These are phyloP conservation scores for Cryptotermes secundus DNA, from an alignment of 1,140 invertebrate genomes.

Conservation along the genomic window DNA sequence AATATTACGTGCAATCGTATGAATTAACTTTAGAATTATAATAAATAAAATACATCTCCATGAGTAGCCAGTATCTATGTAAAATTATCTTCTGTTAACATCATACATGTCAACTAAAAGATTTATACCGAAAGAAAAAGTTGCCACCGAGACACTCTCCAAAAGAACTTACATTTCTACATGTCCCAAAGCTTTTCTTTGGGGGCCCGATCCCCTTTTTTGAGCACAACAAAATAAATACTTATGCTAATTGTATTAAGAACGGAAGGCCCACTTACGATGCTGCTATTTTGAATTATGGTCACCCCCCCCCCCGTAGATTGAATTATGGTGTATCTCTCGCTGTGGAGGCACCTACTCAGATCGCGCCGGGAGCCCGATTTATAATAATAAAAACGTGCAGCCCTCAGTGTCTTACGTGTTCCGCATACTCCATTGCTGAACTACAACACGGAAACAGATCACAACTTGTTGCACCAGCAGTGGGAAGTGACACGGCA, in stretches of 20 bases:
- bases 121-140: background rate
- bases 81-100: background rate
- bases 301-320: background rate
- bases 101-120: background rate
- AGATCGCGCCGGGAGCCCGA: background rate
- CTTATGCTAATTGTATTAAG: background rate
- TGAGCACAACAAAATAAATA: background rate
- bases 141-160: background rate
- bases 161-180: background rate
- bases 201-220: background rate
- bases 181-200: background rate
- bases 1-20: background rate
- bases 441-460: no score
- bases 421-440: no score
- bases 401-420: no score
- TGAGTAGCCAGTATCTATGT: background rate
- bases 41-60: background rate
- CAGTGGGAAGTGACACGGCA: no score
- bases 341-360: background rate
- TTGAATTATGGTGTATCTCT: background rate
- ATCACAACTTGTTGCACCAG: no score
- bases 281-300: background rate
- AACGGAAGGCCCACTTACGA: background rate
- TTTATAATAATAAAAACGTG: background rate
- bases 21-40: background rate